Evolutionary conservation across 2,113 vertebrate species (phyloP), one percentile per base, ranked within the genome.

Genomic region (Asarcornis scutulata): DNA sequence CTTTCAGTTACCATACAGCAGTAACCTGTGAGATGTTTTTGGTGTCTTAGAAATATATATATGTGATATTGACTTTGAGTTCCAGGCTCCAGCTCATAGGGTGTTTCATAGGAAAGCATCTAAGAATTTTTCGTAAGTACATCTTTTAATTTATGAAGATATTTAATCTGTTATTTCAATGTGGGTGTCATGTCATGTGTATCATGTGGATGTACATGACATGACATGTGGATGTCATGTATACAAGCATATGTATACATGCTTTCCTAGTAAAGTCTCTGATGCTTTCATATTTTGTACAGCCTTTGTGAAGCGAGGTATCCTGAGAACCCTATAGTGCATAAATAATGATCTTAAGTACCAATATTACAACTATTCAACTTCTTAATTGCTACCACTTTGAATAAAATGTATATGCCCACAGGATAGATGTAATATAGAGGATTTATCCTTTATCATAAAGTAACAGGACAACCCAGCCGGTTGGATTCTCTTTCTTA

Each of bases 361-460:
- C 46, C n/a, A 46, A 44, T 87, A 76, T 92, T 77, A 80, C 83
- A 87, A 81, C 59, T 94, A 76, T 93, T 89, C 77, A 80, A 81
- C 50, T 93, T 94, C 52, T 84, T 93, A 93, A 96, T 82, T 94
- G 29, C 14, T 91, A 60, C 15, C 42, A 81, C 48, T 94, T 94
- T 36, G 82, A 96, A 88, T 25, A 90, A 94, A 93, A 88, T 62
- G 8, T n/a, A 18, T 72, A 68, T 79, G 36, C 69, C 86, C 53
- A 76, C 0, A 4, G 53, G 62, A 94, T 25, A 91, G 83, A 85
- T 60, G 34, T 53, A 95, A 72, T 84, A 62, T 27, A 29, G 55
- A 76, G 67, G 53, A 89, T 72, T 68, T 76, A 66, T 44, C 63
- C 53, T 75, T 46, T 83, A 67, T 25, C 53, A 73, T 66, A 88